Base-by-base conservation (phyloP, 2,113 vertebrate species). In the Coregonus clupeaformis region DNA sequence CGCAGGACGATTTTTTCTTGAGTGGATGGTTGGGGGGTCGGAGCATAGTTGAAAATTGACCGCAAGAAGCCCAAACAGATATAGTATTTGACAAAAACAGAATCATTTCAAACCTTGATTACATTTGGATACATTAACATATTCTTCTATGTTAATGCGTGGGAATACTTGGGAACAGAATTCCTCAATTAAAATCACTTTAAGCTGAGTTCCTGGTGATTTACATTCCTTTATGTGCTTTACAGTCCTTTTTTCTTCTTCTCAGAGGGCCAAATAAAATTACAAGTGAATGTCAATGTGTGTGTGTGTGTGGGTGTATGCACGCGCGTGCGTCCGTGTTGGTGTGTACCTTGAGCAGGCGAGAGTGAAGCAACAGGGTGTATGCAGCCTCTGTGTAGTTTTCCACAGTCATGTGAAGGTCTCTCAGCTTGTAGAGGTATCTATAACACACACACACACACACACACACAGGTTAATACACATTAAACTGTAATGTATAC, bases 351-450 rank as follows among this genome's bases (percentile, higher is more conserved):
- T 98, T 98, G 78, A 98, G 93, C 79, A 99, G 94, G 80, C 95
- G 96, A 0, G 97, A 97, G 63, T 99, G 97, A 16, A 99, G 95
- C 5, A 98, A 92, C 47, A 99, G 94, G 0, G 97, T 97, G 59
- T 99, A 98, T 0, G 97, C 96, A 0, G 98, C 98, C 85, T 99
- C 98, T 0, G 97, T 99, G 92, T 95, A 98, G 87, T 98, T 98
- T 80, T 98, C 98, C 68, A 94, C 95, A 74, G 98, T 97, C 89
- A 98, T 87, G 87, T 99, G 98, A 91, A 98, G 96, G 87, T 99
- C 97, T 5, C 97, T 91, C 77, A 98, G 84, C 77, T 99, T 99
- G 86, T 99, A 98, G 52, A 99, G 94, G 80, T 99, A 99, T 80
- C 98, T 99, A 80, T 82, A n/a, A 68, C 63, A 45, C 69, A 45